Base-by-base conservation (phyloP, 1,140 invertebrate species). In the Scaptomyza graminum region DNA sequence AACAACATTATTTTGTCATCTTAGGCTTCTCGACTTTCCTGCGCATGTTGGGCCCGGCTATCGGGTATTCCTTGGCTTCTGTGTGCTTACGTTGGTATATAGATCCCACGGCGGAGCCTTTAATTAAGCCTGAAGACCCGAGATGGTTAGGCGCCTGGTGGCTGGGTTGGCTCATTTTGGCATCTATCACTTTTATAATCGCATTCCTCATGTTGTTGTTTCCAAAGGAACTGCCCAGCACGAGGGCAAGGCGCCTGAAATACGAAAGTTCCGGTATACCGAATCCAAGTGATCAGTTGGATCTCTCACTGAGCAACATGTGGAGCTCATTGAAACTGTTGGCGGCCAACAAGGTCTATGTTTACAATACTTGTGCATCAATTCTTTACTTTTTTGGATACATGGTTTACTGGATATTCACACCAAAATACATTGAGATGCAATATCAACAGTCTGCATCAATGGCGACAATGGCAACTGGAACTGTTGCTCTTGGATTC, bases 141-240 rank as follows among this genome's bases (percentile, higher is more conserved):
- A 92, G 95, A 68, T 96, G 95, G 95, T 72, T 96, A 16, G 95
- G 95, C 2, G 95, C 95, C n/a, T 96, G 95, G 95, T 96, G 95
- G 95, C 68, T 96, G n/a, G 96, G 96, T 18, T 96, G 93, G 95
- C 93, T 96, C 18, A 92, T 96, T n/a, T 90, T 95, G 37, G 95
- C 94, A 1, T 81, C 92, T 1, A 69, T 94, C 0, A 92, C 95
- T 0, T 92, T 95, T 9, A 7, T 95, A 3, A 94, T 94, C 37
- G 93, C 94, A 0, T 90, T 93, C 12, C 72, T 95, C 2, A 92
- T 95, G 31, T 93, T 94, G 0, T 89, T 95, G 8, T 95, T 95
- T 70, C 95, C 95, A 9, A 94, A 94, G 80, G 93, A 94, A 11
- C 83, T 95, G 59, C 95, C 95, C 5, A 92, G 94, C 62, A 25